Percentiles rank a stretch among this genome's conserved stretches.
These are phyloP conservation scores for Xylocampa areola DNA, from an alignment of 2,888 invertebrate species.

Conservation along the genomic window DNA sequence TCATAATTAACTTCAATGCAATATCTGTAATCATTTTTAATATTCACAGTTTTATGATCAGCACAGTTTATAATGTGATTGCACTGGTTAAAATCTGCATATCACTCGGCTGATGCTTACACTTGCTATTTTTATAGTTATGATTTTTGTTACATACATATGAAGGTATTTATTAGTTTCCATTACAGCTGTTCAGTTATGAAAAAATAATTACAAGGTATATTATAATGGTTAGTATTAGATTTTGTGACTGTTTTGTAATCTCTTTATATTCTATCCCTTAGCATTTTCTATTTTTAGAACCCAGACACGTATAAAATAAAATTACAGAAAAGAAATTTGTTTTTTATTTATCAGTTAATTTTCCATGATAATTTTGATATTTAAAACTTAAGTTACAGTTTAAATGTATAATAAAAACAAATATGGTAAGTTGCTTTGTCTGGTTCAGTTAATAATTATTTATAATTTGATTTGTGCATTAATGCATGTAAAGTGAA, in stretches of 20 bases:
- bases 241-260: constrained; percentile 83
- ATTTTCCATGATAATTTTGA: too few species aligned
- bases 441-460: too few species aligned
- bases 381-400: too few species aligned
- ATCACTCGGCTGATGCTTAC: constrained; percentile 64
- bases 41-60: constrained; percentile 47
- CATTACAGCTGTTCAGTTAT: constrained; percentile 50
- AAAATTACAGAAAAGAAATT: constrained; percentile 67
- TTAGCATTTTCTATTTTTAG: constrained; percentile 87
- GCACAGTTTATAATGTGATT: constrained; percentile 64
- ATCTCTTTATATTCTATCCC: constrained; percentile 81
- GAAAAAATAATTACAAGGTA: constrained; percentile 52
- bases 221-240: constrained; percentile 66
- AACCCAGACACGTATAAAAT: constrained; percentile 79
- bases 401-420: too few species aligned
- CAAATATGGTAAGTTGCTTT: too few species aligned
- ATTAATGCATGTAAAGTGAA: too few species aligned
- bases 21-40: constrained; percentile 54
- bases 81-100: constrained; percentile 74
- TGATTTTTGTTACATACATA: constrained; percentile 31
- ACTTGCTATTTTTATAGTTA: constrained; percentile 44
- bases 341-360: constrained; percentile 55
- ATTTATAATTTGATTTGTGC: too few species aligned
- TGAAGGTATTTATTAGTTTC: constrained; percentile 45
- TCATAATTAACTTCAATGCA: constrained; percentile 59